Evolutionary conservation across 1,140 invertebrate genomes (phyloP), one percentile per base, ranked within the genome.

Genomic region (Ostrea denselamellosa): DNA sequence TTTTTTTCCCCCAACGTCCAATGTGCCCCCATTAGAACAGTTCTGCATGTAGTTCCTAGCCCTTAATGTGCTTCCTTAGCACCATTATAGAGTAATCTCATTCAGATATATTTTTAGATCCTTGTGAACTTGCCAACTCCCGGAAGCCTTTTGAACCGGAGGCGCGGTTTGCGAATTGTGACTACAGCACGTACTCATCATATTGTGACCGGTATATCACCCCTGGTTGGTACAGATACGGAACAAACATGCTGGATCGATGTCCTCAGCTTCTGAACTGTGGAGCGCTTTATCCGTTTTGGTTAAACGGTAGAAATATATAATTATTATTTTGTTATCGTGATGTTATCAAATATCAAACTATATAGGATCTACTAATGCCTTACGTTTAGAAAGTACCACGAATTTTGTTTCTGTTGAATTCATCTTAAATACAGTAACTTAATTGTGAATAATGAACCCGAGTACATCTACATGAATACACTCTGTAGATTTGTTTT

Each of bases 171-270:
- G 22, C 14, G 10, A 22, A 28, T 34, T 77, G 68, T 77, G 22
- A 4, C 5, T 34, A 14, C 12, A 10, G 10, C 22, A 12, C 9
- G 9, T 7, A 34, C 25, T 2, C 8, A 2, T 2, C 0, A 10
- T 77, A 34, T 8, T 77, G 68, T 28, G 68, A 77, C 68, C 68
- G 68, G 4, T 77, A 77, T 34, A 77, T 77, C 22, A 34, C 28
- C 9, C 68, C 68, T 9, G 68, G 68, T 5, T 77, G 68, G 68
- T 77, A 77, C 68, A 25, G 68, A 2, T 77, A 77, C 68, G 28
- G 9, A 34, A 4, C 22, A 34, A 77, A 12, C 8, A 77, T 77
- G 68, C 28, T 25, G 68, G 10, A 28, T 34, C 25, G 10, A 25
- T 77, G 68, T 28, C 25, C 68, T 14, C 8, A 8, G 25, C 25